Evolutionary conservation across 2,113 vertebrate species (phyloP), one percentile per base, ranked within the genome.

Genomic region (Heptranchias perlo): DNA sequence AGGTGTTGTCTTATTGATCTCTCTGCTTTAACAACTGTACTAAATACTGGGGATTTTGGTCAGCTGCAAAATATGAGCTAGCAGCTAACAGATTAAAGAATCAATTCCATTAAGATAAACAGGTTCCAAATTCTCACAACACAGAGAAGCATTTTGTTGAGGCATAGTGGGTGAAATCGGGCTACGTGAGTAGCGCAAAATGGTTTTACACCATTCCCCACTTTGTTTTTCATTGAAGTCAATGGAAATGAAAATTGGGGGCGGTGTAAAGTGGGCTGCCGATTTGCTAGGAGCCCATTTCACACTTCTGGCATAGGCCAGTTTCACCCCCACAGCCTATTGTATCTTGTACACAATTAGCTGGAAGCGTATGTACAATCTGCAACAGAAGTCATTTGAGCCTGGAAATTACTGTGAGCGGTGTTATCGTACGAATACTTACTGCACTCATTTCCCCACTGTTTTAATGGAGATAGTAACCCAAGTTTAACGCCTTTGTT

Each of bases 41-140:
- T 95, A 69, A 47, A 95, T 93, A 8, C 4, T 61, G 35, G 25
- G 2, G 18, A n/a, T 62, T 44, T 39, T 39, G 35, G 89, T 39
- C 89, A 62, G 35, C n/a, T 61, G 54, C 54, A 39, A 39, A 62
- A 39, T 54, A 54, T 87, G 86, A 87, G 52, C 25, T 8, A 14
- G 13, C 87, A 91, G 87, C 87, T 93, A 35, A 23, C n/a, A 93
- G 89, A 93, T 93, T 93, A 21, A 62, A 39, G 49, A 64, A 93
- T 64, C n/a, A 61, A 92, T 61, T 92, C 31, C 28, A 61, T 92
- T 13, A 2, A 58, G 58, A 16, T n/a, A 62, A n/a, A 21, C 78
- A 82, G 7, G 18, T 82, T 47, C 39, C 39, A 44, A n/a, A 93
- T 44, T 62, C n/a, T 62, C 54, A 10, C 58, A 39, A 39, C 89